Evolutionary conservation across 2,888 invertebrate genomes (phyloP).

Genomic region (Caenorhabditis sp.): DNA sequence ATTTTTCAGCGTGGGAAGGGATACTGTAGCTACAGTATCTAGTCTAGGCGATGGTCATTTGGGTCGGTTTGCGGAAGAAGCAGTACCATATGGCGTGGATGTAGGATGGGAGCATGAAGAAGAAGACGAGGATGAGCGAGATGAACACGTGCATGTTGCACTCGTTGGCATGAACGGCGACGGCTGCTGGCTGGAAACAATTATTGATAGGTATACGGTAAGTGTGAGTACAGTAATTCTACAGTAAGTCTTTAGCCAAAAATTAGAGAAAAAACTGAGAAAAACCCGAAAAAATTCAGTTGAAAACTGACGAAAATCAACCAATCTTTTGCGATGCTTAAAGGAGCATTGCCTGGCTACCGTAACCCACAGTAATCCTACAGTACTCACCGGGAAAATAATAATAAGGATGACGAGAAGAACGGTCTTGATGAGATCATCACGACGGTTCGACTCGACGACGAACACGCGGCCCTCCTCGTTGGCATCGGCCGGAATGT

Average conservation of each 20-base stretch:
- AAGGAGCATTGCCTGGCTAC: too few relatives aligned
- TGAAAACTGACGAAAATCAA: too few relatives aligned
- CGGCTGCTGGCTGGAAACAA: conserved; percentile 69
- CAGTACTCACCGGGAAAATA: conserved; percentile 74
- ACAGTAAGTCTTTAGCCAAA: too few relatives aligned
- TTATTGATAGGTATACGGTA: too few relatives aligned
- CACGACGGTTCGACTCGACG: conserved; percentile 71
- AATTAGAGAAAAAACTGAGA: too few relatives aligned
- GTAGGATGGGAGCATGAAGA: conserved; percentile 73
- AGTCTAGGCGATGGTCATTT: conserved; percentile 54
- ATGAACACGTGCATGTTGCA: conserved; percentile 75
- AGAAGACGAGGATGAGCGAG: conserved; percentile 71
- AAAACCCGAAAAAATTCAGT: too few relatives aligned
- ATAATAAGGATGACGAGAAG: conserved; percentile 73
- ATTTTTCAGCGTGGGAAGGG: too few relatives aligned
- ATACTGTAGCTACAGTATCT: conserved; percentile 28
- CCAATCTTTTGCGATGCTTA: too few relatives aligned
- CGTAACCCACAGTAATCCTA: too few relatives aligned
- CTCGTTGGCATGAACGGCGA: conserved; percentile 75
- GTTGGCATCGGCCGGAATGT: conserved; percentile 43
- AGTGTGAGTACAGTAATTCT: too few relatives aligned
- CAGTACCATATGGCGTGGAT: conserved; percentile 75
- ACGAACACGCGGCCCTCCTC: conserved; percentile 72
- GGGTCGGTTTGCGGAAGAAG: conserved; percentile 70
- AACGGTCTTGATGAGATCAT: conserved; percentile 69